Conservation (phyloP, 1,140 invertebrate genomes). For the Drosophila azteca region DNA sequence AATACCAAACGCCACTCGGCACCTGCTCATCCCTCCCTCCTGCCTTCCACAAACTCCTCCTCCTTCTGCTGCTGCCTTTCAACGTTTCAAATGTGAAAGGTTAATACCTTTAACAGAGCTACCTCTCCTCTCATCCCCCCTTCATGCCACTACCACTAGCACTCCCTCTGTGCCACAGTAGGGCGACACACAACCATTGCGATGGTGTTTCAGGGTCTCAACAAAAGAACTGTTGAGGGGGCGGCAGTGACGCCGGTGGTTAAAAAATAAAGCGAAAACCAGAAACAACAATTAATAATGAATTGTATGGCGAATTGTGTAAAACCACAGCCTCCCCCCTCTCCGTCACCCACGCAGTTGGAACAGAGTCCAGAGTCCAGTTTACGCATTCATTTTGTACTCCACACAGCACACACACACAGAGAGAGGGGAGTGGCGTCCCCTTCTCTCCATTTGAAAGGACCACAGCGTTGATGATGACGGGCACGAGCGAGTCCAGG, state of each 20-base stretch:
- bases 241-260: too few relatives aligned
- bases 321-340: slow-evolving; percentile 44
- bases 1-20: slow-evolving; percentile 24
- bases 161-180: too few relatives aligned
- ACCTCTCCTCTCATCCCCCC: not conserved
- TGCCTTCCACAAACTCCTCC: not conserved
- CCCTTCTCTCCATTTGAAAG: slow-evolving; percentile 40
- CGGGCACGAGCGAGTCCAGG: slow-evolving; percentile 6
- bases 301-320: slow-evolving; percentile 80
- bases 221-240: slow-evolving; percentile 7
- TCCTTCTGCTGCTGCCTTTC: slow-evolving; percentile 20
- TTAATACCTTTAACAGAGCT: slow-evolving; percentile 40
- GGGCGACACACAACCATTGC: not conserved
- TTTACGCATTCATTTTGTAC: slow-evolving; percentile 69
- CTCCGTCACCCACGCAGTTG: not conserved
- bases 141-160: not conserved
- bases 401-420: slow-evolving; percentile 18
- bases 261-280: slow-evolving; percentile 54
- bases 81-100: slow-evolving; percentile 52
- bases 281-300: slow-evolving; percentile 79
- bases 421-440: slow-evolving; percentile 1
- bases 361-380: slow-evolving; percentile 30
- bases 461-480: slow-evolving; percentile 18
- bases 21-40: too few relatives aligned
- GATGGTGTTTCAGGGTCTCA: not conserved